phyloP scores from a whole-genome alignment of 2,888 invertebrate genomes.

The Parapristionchus giblindavisi region DNA sequence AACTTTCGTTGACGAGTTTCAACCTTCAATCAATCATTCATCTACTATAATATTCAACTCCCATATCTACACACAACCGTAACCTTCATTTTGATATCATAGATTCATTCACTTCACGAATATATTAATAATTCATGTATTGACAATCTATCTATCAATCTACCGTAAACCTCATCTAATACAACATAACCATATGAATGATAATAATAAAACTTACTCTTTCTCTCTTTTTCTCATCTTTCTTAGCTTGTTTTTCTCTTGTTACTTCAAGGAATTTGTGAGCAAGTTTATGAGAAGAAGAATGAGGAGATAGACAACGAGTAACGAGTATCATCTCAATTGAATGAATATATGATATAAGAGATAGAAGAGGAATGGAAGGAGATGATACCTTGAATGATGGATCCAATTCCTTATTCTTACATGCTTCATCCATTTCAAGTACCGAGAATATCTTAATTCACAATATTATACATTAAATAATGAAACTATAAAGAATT shows the following conservation, averaged over 20 bases:
- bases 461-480: no score
- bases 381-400: slow-evolving; percentile 53
- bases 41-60: not conserved
- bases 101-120: not conserved
- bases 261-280: slow-evolving; percentile 50
- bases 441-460: slow-evolving; percentile 57
- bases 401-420: slow-evolving; percentile 53
- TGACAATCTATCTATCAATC: no score
- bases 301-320: slow-evolving; percentile 47
- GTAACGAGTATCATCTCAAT: slow-evolving; percentile 56
- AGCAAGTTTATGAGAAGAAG: slow-evolving; percentile 42
- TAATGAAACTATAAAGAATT: not conserved
- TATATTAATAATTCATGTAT: no score
- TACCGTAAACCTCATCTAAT: not conserved
- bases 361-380: not conserved
- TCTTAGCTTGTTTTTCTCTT: slow-evolving; percentile 48
- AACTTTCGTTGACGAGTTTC: slow-evolving; percentile 37
- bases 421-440: slow-evolving; percentile 65
- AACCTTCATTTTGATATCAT: not conserved
- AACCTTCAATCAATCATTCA: slow-evolving; percentile 28
- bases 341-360: not conserved
- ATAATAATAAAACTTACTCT: slow-evolving; percentile 31
- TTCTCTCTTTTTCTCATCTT: slow-evolving; percentile 42
- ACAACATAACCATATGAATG: not conserved
- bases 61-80: not conserved